Evolutionary conservation across 1,140 invertebrate species (phyloP).

Genomic region (Liolophura sinensis): DNA sequence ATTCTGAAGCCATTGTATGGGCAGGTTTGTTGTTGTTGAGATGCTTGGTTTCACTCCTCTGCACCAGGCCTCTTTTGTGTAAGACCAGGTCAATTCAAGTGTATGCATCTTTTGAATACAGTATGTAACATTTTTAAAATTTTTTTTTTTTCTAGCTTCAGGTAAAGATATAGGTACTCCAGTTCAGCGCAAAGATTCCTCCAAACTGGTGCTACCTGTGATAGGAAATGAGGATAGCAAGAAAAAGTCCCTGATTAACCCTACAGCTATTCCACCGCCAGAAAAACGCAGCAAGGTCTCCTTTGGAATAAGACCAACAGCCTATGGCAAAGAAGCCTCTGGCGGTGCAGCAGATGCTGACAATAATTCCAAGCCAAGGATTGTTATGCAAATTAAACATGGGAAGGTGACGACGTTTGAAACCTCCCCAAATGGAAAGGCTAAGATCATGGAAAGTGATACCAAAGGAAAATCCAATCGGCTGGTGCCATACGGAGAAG

Average conservation of each 20-base stretch:
- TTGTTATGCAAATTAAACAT: conserved; percentile 57
- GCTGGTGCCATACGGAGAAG: conserved; percentile 55
- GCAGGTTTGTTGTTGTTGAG: too few relatives aligned
- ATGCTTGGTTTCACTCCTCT: too few relatives aligned
- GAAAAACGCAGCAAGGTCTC: conserved; percentile 42
- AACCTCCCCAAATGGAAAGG: conserved; percentile 43
- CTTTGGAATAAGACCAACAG: conserved; percentile 37
- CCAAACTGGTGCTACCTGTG: too few relatives aligned
- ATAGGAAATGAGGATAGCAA: too few relatives aligned
- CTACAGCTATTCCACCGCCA: conserved; percentile 23
- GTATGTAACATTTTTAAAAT: too few relatives aligned
- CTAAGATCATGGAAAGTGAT: conserved; percentile 30
- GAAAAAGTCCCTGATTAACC: not conserved
- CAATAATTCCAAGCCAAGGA: conserved; percentile 38
- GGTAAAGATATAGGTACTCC: conserved; percentile 17
- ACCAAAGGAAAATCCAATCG: conserved; percentile 15
- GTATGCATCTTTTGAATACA: too few relatives aligned
- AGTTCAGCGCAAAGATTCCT: conserved; percentile 3
- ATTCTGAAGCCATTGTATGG: too few relatives aligned
- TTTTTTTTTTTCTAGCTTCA: too few relatives aligned
- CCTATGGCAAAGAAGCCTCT: conserved; percentile 6
- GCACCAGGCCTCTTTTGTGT: too few relatives aligned
- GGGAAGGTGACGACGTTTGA: conserved; percentile 48
- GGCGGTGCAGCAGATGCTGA: conserved; percentile 2
- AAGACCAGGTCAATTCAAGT: too few relatives aligned